Base-by-base conservation (phyloP, 2,888 invertebrate genomes). In the Rugalucina vietnamica region DNA sequence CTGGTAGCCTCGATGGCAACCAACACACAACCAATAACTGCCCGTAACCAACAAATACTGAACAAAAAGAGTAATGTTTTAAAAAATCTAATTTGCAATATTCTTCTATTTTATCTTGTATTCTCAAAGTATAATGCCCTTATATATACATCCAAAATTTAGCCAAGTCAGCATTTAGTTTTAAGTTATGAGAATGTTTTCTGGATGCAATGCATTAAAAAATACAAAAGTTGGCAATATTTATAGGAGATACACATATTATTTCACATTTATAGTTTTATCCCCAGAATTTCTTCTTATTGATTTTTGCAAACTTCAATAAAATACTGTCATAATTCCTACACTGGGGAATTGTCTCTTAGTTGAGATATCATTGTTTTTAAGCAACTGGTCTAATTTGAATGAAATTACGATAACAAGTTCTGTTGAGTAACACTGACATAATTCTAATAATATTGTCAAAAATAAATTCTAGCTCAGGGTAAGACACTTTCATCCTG, bases 231-330 rank as follows among this genome's bases (percentile, higher is more conserved):
- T 18, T 43, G 43, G 24, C 60, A 29, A n/a, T 29, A n/a, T 27
- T 21, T 60, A 27, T 60, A 60, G 4, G n/a, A 60, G 60, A 60
- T 24, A 29, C 60, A 29, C 4, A 27, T 60, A 27, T 60, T 27
- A 4, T 60, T 29, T 60, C 29, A n/a, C 29, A 60, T 60, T 24
- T 60, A n/a, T 60, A 60, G 18, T 60, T 60, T 60, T 12, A 60
- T 60, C 60, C 60, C 24, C 3, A 60, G 60, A 60, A n/a, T 27
- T 24, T 60, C 60, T 60, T 60, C 29, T 27, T 27, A 60, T 60
- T 14, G 60, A 60, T 60, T 60, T 60, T 24, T 60, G 27, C 60
- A 60, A 60, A 60, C 60, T 60, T 60, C 60, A 60, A 60, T 60
- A 60, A 60, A 60, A 60, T 24, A 29, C 60, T 60, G 60, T 60